Evolutionary conservation across 53 echinoderm and acorn worm genomes (phyloP), one percentile per base, ranked within the genome.

Genomic region (Echinometra lucunter): DNA sequence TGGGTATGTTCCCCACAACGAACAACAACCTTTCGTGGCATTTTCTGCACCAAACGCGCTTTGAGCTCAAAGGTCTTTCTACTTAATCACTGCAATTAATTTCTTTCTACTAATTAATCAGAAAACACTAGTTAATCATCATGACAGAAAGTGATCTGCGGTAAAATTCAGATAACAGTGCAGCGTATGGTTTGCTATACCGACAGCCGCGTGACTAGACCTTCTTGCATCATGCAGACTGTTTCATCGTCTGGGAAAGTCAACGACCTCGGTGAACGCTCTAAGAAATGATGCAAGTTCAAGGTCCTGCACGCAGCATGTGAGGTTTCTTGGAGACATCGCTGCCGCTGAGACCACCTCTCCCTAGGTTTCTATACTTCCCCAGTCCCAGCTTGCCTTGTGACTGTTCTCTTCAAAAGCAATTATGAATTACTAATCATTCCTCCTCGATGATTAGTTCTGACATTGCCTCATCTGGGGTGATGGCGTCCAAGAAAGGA

Each of bases 251-350:
- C 42, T 38, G 23, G 6, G 19, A 42, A 38, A 21, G 78, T 40
- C 78, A 78, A 78, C 78, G 78, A 40, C 78, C 42, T 78, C 18
- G 21, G 35, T 42, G 78, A 78, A 78, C 78, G 17, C 35, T 38
- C 13, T 21, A 78, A 78, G 78, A 78, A 69, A 38, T 42, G 23
- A 38, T 78, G 78, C 42, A 78, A 78, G 78, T 78, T 78, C 78
- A 78, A 78, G 78, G 78, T 78, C 78, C 42, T 78, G 40, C 78
- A 78, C 78, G 78, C 78, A 78, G 78, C 78, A 38, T 16, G 32
- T 38, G 38, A 18, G 78, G 78, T 78, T 78, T 78, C 78, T 38
- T 21, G 78, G 78, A 78, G 78, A 44, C 78, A 23, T 40, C 21
- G 19, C 78, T 19, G 21, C 78, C 42, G 38, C 42, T 78, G 78